Conservation (phyloP, 2,113 vertebrate species). For the Copsychus sechellarum region DNA sequence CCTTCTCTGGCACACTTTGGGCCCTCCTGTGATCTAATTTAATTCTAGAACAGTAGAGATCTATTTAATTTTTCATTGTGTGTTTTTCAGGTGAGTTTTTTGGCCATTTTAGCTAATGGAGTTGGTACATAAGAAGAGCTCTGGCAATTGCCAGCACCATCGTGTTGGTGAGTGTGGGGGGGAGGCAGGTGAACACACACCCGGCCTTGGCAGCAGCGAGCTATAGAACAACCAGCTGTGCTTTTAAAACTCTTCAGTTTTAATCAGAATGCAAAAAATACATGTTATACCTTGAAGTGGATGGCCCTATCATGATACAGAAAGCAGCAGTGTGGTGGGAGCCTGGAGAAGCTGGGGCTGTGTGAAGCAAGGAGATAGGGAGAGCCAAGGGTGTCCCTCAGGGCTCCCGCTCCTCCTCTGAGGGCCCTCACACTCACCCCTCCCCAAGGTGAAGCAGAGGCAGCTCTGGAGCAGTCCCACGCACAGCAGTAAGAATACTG, state of each 20-base stretch:
- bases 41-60: not conserved
- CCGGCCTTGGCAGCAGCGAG: fast-evolving
- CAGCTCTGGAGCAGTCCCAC: fast-evolving
- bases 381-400: not conserved
- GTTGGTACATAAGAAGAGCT: not conserved
- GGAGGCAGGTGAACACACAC: fast-evolving
- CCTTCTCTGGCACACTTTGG: not conserved
- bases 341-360: not conserved
- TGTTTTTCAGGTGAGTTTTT: fast-evolving
- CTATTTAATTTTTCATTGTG: not conserved
- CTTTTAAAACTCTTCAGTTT: not conserved
- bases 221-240: fast-evolving
- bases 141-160: not conserved
- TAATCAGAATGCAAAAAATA: not conserved
- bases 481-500: not conserved
- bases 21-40: not conserved
- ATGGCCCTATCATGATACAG: fast-evolving
- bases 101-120: not conserved
- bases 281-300: not conserved
- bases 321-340: not conserved
- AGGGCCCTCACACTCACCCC: fast-evolving
- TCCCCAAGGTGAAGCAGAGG: not conserved
- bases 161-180: fast-evolving
- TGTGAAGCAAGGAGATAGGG: fast-evolving
- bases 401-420: not conserved